Percentiles rank a stretch among this genome's conserved stretches.
Evolutionary conservation across 2,888 invertebrate genomes (phyloP).

Genomic region (Aspidiotus destructor): DNA sequence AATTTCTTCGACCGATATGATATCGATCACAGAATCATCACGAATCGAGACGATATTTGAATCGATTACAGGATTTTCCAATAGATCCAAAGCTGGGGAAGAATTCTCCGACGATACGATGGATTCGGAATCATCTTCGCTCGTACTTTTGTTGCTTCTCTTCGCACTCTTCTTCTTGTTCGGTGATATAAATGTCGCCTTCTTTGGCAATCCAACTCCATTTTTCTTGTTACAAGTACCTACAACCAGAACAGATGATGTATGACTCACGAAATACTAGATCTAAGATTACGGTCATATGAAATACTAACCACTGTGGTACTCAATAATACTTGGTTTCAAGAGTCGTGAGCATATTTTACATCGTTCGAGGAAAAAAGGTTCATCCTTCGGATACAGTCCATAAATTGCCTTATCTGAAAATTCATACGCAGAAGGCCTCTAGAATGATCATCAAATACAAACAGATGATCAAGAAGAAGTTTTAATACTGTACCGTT

Average conservation of each 20-base stretch:
- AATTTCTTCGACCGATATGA: constrained; percentile 28
- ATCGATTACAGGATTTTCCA: constrained; percentile 9
- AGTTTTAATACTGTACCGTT: constrained; percentile 2
- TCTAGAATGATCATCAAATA: too few relatives aligned
- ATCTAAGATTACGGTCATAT: not conserved
- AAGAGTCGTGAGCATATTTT: constrained; percentile 14
- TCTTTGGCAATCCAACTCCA: constrained; percentile 3
- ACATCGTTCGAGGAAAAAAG: constrained; percentile 24
- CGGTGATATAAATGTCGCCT: constrained; percentile 22
- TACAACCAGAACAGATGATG: not conserved
- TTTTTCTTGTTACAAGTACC: constrained; percentile 22
- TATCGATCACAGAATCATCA: constrained; percentile 18
- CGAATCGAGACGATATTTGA: constrained; percentile 11
- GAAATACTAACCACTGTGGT: constrained; percentile 19
- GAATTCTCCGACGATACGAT: constrained; percentile 22
- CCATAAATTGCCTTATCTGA: constrained; percentile 16
- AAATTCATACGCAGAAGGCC: too few relatives aligned
- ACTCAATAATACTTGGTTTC: constrained; percentile 21
- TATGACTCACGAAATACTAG: not conserved
- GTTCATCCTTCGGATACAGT: constrained; percentile 16
- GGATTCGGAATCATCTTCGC: constrained; percentile 29
- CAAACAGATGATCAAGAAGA: constrained; percentile 9
- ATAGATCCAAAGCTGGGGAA: constrained; percentile 18
- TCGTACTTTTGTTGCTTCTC: constrained; percentile 25
- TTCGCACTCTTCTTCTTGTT: constrained; percentile 15